Conservation (phyloP, 1,140 invertebrate genomes). For the Hestina assimilis region DNA sequence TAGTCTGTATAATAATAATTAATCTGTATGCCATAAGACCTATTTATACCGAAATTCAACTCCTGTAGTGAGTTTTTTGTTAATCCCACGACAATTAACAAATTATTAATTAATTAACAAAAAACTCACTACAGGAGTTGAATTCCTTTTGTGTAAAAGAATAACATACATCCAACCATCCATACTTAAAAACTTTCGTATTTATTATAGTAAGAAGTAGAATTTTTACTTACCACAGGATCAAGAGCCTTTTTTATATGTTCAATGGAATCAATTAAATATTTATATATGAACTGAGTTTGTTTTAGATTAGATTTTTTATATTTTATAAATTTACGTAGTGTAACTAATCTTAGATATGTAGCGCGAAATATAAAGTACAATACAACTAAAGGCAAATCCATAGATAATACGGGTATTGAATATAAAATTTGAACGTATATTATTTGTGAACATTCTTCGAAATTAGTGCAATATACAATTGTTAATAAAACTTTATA, state of each 20-base stretch:
- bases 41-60: too few species aligned
- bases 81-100: too few species aligned
- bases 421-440: background rate
- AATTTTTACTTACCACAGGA: constrained; percentile 3
- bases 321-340: background rate
- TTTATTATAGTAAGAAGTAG: too few species aligned
- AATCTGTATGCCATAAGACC: too few species aligned
- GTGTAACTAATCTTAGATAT: background rate
- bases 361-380: background rate
- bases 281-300: background rate
- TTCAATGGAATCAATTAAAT: background rate
- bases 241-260: background rate
- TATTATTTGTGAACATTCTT: background rate
- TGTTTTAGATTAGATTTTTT: background rate
- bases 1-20: too few species aligned
- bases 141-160: too few species aligned
- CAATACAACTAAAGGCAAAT: background rate
- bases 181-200: too few species aligned
- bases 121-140: too few species aligned
- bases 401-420: constrained; percentile 5
- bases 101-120: too few species aligned
- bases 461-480: background rate
- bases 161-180: too few species aligned
- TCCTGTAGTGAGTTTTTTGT: too few species aligned
- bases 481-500: background rate